Evolutionary conservation across 92 coral and sea anemone species (phyloP).

Genomic region (Actinernus sp.): DNA sequence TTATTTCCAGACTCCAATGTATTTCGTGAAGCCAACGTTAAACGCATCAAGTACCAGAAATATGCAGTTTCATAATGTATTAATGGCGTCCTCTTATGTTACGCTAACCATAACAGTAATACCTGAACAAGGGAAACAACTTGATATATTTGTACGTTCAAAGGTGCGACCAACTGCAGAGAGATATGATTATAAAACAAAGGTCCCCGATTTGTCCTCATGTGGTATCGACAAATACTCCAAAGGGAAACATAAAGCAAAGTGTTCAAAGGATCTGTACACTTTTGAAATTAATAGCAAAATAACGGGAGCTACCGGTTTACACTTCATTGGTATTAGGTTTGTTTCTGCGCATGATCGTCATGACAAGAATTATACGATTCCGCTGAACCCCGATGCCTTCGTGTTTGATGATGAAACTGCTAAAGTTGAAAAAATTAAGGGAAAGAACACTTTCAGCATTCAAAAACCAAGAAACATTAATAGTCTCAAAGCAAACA

Average conservation of each 20-base stretch:
- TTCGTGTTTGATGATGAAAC: too few relatives aligned
- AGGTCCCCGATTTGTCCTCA: constrained; percentile 63
- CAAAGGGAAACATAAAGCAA: not conserved
- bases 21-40: constrained; percentile 1
- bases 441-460: not conserved
- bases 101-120: constrained; percentile 33
- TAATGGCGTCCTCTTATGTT: constrained; percentile 51
- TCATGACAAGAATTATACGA: not conserved
- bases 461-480: not conserved
- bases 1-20: not conserved
- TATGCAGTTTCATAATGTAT: constrained; percentile 67
- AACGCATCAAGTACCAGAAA: constrained; percentile 24
- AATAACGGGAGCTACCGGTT: constrained; percentile 60
- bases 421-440: not conserved
- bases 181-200: constrained; percentile 26
- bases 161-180: constrained; percentile 58
- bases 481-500: too few relatives aligned
- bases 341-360: constrained; percentile 9
- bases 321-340: constrained; percentile 73
- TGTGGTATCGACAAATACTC: constrained; percentile 28
- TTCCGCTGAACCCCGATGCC: not conserved
- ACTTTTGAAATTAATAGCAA: constrained; percentile 52
- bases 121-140: constrained; percentile 42
- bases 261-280: constrained; percentile 64
- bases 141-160: constrained; percentile 55